Conservation (phyloP, 1,140 invertebrate species). For the Drosophila punjabiensis region DNA sequence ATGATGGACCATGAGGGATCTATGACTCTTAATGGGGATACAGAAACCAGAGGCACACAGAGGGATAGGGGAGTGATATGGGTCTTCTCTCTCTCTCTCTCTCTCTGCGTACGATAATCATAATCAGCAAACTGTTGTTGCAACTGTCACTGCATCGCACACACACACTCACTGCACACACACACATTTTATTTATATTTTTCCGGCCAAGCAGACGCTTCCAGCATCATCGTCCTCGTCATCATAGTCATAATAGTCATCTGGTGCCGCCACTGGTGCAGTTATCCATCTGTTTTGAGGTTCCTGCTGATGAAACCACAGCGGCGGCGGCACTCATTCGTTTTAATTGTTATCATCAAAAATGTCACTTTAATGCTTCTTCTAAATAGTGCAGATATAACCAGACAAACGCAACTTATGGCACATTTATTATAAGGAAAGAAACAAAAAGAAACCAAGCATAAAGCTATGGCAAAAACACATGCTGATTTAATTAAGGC, state of each 20-base stretch:
- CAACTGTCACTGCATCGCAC: constrained; percentile 40
- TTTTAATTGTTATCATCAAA: constrained; percentile 73
- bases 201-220: constrained; percentile 70
- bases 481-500: background rate
- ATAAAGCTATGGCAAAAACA: background rate
- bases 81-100: too few species aligned
- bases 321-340: constrained; percentile 54
- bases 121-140: constrained; percentile 52
- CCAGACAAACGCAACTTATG: background rate
- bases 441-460: background rate
- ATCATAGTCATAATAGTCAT: constrained; percentile 11
- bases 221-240: constrained; percentile 20
- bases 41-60: background rate
- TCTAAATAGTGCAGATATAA: constrained; percentile 6
- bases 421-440: background rate
- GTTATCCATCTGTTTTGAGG: constrained; percentile 31
- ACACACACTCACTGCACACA: constrained; percentile 1
- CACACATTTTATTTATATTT: constrained; percentile 67
- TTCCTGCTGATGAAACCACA: constrained; percentile 31
- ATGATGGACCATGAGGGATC: constrained; percentile 40
- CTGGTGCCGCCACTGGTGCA: constrained; percentile 33
- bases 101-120: constrained; percentile 39
- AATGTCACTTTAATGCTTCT: constrained; percentile 21
- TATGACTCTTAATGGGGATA: constrained; percentile 27
- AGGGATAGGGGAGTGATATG: constrained; percentile 11